Conservation (phyloP, 2,113 vertebrate species). For the Scytalopus superciliaris region DNA sequence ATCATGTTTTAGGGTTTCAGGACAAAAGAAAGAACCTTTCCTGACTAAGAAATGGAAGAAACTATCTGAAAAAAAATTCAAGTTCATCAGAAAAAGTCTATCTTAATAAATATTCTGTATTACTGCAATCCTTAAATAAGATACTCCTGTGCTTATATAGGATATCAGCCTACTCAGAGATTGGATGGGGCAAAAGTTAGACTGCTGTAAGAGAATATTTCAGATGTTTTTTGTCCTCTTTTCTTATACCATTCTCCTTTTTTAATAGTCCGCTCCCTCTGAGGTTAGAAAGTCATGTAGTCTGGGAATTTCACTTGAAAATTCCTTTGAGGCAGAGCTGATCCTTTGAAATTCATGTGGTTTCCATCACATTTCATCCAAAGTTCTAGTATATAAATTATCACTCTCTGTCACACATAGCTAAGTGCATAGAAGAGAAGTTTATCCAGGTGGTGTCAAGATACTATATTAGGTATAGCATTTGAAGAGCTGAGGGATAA, state of each 20-base stretch:
- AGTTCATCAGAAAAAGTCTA: neutral
- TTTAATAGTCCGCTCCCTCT: neutral
- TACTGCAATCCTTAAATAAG: neutral
- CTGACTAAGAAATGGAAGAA: neutral
- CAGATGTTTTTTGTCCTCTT: neutral
- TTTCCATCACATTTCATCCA: conserved; percentile 40
- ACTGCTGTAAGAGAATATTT: neutral
- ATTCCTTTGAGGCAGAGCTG: conserved; percentile 36
- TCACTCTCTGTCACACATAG: neutral
- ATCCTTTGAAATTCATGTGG: conserved; percentile 26
- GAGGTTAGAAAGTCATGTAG: conserved; percentile 50
- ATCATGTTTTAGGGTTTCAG: neutral
- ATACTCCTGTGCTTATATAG: neutral
- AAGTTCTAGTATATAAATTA: conserved; percentile 22
- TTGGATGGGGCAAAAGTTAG: neutral
- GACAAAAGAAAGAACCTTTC: neutral
- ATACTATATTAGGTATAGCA: neutral
- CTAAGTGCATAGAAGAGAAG: conserved; percentile 4
- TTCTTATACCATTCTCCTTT: neutral
- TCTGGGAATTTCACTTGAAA: conserved; percentile 55
- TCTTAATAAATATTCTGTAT: neutral
- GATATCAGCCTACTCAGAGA: neutral
- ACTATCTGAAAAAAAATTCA: neutral
- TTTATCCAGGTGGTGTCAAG: conserved; percentile 32
- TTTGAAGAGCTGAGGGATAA: neutral